phyloP scores from a whole-genome alignment of 2,113 vertebrate species.

The Turnix velox region DNA sequence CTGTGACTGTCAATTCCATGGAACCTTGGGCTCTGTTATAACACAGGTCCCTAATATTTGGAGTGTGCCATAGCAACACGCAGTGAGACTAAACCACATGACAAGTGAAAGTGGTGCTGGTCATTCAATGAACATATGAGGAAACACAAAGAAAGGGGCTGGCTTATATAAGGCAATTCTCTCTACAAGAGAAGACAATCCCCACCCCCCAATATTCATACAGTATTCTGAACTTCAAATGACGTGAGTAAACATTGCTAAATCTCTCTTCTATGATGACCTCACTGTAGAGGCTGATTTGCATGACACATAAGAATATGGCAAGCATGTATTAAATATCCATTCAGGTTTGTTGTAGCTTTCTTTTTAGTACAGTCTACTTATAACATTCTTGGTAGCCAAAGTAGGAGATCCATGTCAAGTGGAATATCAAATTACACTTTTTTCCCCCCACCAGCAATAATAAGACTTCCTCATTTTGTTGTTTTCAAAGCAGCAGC shows the following conservation, averaged over 20 bases:
- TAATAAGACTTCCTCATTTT: neutral
- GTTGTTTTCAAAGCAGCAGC: neutral
- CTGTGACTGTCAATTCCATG: neutral
- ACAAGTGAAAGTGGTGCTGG: conserved; percentile 14
- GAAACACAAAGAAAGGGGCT: neutral
- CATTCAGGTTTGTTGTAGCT: neutral
- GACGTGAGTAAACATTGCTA: neutral
- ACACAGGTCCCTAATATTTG: conserved; percentile 69
- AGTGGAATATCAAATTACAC: neutral
- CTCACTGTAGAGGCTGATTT: neutral
- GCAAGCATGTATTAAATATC: neutral
- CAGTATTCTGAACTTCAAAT: neutral
- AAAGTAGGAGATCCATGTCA: neutral
- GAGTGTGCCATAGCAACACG: conserved; percentile 62
- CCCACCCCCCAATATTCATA: neutral
- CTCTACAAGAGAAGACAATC: neutral
- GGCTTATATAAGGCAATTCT: neutral
- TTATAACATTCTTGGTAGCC: neutral
- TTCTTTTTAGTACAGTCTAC: neutral
- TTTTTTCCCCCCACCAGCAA: neutral
- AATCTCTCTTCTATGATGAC: neutral
- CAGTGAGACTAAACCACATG: neutral
- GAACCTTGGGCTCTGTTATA: neutral
- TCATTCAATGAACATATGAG: neutral
- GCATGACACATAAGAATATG: neutral